phyloP scores from a whole-genome alignment of 2,113 vertebrate species.

The Corydoras maculifer region DNA sequence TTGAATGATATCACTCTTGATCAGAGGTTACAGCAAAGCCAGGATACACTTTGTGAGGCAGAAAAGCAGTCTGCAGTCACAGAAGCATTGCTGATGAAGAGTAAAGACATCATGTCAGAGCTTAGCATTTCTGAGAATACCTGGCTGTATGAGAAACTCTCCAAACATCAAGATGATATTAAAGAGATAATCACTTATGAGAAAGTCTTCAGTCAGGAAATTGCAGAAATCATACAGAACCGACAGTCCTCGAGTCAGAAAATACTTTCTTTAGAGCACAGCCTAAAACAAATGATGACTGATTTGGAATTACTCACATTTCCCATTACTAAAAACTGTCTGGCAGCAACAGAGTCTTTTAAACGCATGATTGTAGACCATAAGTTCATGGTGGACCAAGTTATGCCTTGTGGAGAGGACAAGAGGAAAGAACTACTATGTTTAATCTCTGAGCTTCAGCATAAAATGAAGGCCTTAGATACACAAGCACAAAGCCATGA shows the following conservation, averaged over 20 bases:
- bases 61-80: conserved; percentile 62
- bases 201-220: conserved; percentile 60
- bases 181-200: conserved; percentile 60
- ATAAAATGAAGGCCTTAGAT: conserved; percentile 56
- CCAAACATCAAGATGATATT: conserved; percentile 67
- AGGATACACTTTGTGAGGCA: conserved; percentile 61
- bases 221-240: conserved; percentile 57
- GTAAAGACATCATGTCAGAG: conserved; percentile 59
- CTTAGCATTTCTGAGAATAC: conserved; percentile 73
- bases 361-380: conserved; percentile 56
- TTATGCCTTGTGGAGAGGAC: conserved; percentile 49
- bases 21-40: conserved; percentile 51
- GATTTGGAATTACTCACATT: conserved; percentile 50
- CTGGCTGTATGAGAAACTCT: conserved; percentile 70
- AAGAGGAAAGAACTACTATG: conserved; percentile 53
- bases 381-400: conserved; percentile 53
- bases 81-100: conserved; percentile 65
- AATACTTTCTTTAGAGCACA: conserved; percentile 58
- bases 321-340: conserved; percentile 55
- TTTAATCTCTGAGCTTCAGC: conserved; percentile 58
- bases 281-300: conserved; percentile 54
- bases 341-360: conserved; percentile 49
- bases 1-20: conserved; percentile 55
- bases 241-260: conserved; percentile 59
- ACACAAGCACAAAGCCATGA: conserved; percentile 53